These are phyloP conservation scores for Orthosia incerta DNA, from an alignment of 2,888 invertebrate genomes.

Conservation along the genomic window DNA sequence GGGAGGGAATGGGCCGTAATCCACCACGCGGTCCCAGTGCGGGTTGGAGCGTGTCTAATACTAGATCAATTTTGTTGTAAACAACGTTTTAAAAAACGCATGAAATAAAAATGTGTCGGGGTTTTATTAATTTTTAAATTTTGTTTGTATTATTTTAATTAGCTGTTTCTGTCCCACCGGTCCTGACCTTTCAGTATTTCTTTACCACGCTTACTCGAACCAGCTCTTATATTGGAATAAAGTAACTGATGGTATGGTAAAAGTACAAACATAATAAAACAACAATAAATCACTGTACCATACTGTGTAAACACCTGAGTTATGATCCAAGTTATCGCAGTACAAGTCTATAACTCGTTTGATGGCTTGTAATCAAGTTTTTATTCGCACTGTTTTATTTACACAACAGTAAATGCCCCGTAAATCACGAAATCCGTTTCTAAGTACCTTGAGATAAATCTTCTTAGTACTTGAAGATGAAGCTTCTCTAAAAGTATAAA, in stretches of 20 bases:
- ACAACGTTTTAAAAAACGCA: too few species aligned
- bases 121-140: too few species aligned
- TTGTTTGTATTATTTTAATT: too few species aligned
- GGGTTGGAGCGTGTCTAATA: too few species aligned
- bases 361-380: slow-evolving; percentile 52
- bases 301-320: slow-evolving; percentile 27
- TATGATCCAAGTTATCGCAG: slow-evolving; percentile 37
- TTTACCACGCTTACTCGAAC: too few species aligned
- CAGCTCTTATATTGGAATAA: too few species aligned
- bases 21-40: too few species aligned
- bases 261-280: slow-evolving; percentile 18
- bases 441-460: slow-evolving; percentile 53
- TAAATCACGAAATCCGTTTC: slow-evolving; percentile 53
- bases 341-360: slow-evolving; percentile 46
- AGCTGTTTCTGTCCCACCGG: too few species aligned
- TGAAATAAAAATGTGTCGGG: too few species aligned
- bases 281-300: slow-evolving; percentile 25
- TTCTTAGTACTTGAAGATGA: slow-evolving; percentile 33
- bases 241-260: neutral
- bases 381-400: slow-evolving; percentile 59
- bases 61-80: too few species aligned
- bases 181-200: too few species aligned
- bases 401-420: slow-evolving; percentile 50
- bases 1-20: too few species aligned
- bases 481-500: slow-evolving; percentile 25